Evolutionary conservation across 1,140 invertebrate species (phyloP).

Genomic region (Apis mellifera): Amel_HAv3.1 CM009934.2:2421001-2421500

Average conservation of each 20-base stretch:
- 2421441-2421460: no score
- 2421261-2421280: no score
- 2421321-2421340: neutral
- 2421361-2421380: neutral
- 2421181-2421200: no score
- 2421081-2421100: conserved; percentile 22
- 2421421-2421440: no score
- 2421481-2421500: no score
- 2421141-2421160: neutral
- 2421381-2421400: no score
- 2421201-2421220: no score
- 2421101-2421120: conserved; percentile 36
- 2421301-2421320: neutral
- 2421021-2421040: conserved; percentile 8
- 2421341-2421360: neutral
- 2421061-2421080: conserved; percentile 38
- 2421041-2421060: conserved; percentile 47
- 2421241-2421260: no score
- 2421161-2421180: neutral
- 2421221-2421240: no score
- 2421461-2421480: no score
- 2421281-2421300: neutral
- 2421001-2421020: conserved; percentile 47
- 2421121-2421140: conserved; percentile 6
- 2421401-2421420: no score